Base-by-base conservation (phyloP, 1,140 invertebrate species). In the Drosophila kikkawai region DNA sequence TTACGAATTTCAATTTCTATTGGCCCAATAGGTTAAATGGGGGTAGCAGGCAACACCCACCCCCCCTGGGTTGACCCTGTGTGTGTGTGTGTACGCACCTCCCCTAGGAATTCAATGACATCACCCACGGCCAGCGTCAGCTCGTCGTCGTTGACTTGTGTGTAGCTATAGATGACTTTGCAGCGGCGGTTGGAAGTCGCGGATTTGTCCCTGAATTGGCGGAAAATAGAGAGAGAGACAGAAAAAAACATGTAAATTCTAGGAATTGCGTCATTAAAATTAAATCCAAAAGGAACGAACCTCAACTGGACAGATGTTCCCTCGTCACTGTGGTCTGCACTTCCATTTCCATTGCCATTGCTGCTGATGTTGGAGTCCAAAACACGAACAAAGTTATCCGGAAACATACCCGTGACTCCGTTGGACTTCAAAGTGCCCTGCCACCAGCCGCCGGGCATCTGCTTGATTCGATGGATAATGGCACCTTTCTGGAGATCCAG, bases 371-470 rank as follows among this genome's bases (percentile, higher is more conserved):
- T 84, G 26, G 82, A 56, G 50, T 93, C 92, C 39, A 95, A 69
- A 74, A 97, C 94, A 91, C 96, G 96, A 7, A 99, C 98, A 94
- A 98, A 99, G 94, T 99, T 99, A 93, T 98, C 98, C 12, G 99
- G 99, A 94, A 99, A 99, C 96, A 99, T 97, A 82, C 99, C 99
- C 61, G 96, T 96, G 83, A 96, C 95, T 50, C 97, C 97, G 29
- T 93, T 93, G 44, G 82, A 56, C 78, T 95, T 94, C 22, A 99
- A 93, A n/a, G 96, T 97, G 7, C 99, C 99, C 93, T 98, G 96
- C 97, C 97, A 99, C 99, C 99, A 99, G 60, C 98, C 98, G 36
- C 97, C 98, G 51, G 96, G 95, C 87, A 98, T 96, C 57, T 96
- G 95, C 75, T 97, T 95, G 48, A 98, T 96, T 75, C 96, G 95